Percentiles rank a stretch among this genome's conserved stretches.
Evolutionary conservation across 2,113 vertebrate species (phyloP).

Genomic region (Mus pahari): DNA sequence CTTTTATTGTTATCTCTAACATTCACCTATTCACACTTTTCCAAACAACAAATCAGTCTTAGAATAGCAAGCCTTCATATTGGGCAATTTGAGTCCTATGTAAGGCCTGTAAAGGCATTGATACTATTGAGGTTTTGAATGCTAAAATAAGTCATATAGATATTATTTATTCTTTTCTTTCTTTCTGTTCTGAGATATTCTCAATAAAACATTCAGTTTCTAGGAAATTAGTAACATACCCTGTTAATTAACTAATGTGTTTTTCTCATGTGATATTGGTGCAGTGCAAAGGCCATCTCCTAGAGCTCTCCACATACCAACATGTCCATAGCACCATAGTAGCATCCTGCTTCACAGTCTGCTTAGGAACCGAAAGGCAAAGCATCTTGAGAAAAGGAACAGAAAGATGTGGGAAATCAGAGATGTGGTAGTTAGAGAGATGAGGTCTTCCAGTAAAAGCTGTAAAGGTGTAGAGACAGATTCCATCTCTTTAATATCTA

Average conservation of each 20-base stretch:
- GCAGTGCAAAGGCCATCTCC: not conserved
- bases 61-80: not conserved
- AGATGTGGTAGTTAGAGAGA: not conserved
- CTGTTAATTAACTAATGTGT: not conserved
- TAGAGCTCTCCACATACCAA: not conserved
- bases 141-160: not conserved
- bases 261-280: constrained; percentile 1
- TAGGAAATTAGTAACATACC: constrained; percentile 22
- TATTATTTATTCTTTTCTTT: not conserved
- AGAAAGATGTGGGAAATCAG: not conserved
- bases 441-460: not conserved
- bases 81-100: not conserved
- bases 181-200: not conserved
- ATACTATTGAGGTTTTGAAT: constrained; percentile 28
- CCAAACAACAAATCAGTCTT: not conserved
- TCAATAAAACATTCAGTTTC: constrained; percentile 7
- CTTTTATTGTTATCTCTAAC: not conserved
- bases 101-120: not conserved
- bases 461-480: not conserved
- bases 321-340: not conserved
- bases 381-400: not conserved
- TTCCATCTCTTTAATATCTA: not conserved
- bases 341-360: not conserved
- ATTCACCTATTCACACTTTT: not conserved
- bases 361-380: not conserved